Conservation (phyloP, 2,888 invertebrate species). For the Unio pictorum region DNA sequence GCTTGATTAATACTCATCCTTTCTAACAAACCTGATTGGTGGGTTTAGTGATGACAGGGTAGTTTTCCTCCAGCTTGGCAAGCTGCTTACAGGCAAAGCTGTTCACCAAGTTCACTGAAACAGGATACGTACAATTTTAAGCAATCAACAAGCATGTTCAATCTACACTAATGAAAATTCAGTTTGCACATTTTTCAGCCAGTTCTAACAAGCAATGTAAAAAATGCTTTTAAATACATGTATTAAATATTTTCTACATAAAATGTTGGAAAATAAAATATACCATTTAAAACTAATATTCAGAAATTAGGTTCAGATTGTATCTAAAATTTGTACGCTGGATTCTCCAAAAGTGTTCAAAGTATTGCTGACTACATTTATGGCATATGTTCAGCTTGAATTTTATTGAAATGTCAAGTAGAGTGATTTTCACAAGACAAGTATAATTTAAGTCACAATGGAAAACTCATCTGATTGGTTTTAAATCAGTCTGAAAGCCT, state of each 20-base stretch:
- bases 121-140: conserved; percentile 2
- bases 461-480: background rate
- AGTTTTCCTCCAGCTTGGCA: conserved; percentile 86
- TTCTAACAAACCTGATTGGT: conserved; percentile 81
- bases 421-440: background rate
- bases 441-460: background rate
- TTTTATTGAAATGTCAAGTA: background rate
- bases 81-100: conserved; percentile 84
- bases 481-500: too few species aligned
- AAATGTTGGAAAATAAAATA: too few species aligned
- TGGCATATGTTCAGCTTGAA: background rate
- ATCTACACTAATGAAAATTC: too few species aligned
- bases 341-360: background rate
- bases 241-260: too few species aligned
- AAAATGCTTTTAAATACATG: too few species aligned
- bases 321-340: too few species aligned
- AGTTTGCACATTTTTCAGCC: too few species aligned
- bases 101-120: conserved; percentile 65
- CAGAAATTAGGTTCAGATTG: too few species aligned
- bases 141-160: too few species aligned
- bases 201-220: too few species aligned
- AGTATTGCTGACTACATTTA: background rate
- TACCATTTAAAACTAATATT: too few species aligned
- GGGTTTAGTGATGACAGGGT: conserved; percentile 87
- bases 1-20: too few species aligned